phyloP scores from a whole-genome alignment of 2,113 vertebrate genomes.

The Aspiorhynchus laticeps region DNA sequence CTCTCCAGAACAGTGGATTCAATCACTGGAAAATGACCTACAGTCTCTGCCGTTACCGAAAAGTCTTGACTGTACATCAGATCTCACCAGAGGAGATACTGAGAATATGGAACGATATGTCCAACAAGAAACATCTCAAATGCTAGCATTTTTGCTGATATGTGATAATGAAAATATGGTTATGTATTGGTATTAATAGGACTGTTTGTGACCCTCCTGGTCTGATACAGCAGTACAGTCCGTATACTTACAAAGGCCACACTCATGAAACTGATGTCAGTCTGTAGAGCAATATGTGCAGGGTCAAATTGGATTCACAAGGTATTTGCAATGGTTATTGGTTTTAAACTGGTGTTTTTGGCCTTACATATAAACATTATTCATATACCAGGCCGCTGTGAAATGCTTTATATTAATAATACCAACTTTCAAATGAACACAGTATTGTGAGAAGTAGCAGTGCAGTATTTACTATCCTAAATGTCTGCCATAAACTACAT shows the following conservation, averaged over 20 bases:
- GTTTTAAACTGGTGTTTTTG: neutral
- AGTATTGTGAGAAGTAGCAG: conserved; percentile 1
- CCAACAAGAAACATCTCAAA: conserved; percentile 97
- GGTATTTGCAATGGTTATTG: neutral
- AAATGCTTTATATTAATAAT: conserved; percentile 2
- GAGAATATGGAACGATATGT: conserved; percentile 99
- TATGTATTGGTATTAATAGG: neutral
- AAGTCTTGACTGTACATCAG: conserved; percentile 96
- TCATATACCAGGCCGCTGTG: conserved; percentile 8
- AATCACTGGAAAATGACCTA: conserved; percentile 99
- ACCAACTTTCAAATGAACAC: neutral
- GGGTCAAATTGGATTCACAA: neutral
- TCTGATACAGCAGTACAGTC: neutral
- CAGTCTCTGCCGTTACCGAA: conserved; percentile 93
- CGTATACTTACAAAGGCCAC: neutral
- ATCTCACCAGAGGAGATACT: conserved; percentile 99
- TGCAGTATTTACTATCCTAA: conserved; percentile 19
- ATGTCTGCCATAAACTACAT: conserved; percentile 18
- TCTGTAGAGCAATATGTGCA: neutral
- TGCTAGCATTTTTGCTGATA: conserved; percentile 76
- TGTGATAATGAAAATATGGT: neutral
- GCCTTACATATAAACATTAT: neutral
- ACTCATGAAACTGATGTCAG: neutral
- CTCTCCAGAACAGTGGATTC: conserved; percentile 98
- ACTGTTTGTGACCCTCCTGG: neutral